These are phyloP conservation scores for Diplolepis rosae DNA, from an alignment of 2,888 invertebrate species.

Conservation along the genomic window DNA sequence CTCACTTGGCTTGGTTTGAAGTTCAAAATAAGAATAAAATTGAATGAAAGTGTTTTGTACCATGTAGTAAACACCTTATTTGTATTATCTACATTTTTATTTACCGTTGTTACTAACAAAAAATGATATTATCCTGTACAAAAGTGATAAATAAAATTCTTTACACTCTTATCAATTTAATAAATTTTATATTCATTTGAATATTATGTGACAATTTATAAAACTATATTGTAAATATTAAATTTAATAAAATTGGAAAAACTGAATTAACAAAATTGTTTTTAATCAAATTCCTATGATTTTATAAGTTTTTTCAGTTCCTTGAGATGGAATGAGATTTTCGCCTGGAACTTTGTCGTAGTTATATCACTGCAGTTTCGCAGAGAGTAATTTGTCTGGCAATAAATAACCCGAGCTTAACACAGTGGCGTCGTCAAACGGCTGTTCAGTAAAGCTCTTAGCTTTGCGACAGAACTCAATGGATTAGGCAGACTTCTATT, in stretches of 20 bases:
- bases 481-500: conserved; percentile 44
- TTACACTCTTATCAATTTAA: too few relatives aligned
- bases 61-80: too few relatives aligned
- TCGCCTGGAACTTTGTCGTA: neutral
- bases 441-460: conserved; percentile 52
- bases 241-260: neutral
- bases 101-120: too few relatives aligned
- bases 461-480: conserved; percentile 53
- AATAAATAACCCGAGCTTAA: conserved; percentile 32
- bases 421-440: conserved; percentile 59
- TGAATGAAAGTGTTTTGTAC: too few relatives aligned
- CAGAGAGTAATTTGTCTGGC: neutral
- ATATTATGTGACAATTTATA: too few relatives aligned
- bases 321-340: neutral
- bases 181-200: too few relatives aligned
- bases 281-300: neutral
- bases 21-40: too few relatives aligned
- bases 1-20: too few relatives aligned
- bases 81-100: too few relatives aligned
- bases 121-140: too few relatives aligned
- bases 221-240: too few relatives aligned
- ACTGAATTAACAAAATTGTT: neutral
- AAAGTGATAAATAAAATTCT: too few relatives aligned
- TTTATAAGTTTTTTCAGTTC: neutral
- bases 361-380: conserved; percentile 3